These are phyloP conservation scores for Synodontis membranacea DNA, from an alignment of 2,113 vertebrate species.

Conservation along the genomic window DNA sequence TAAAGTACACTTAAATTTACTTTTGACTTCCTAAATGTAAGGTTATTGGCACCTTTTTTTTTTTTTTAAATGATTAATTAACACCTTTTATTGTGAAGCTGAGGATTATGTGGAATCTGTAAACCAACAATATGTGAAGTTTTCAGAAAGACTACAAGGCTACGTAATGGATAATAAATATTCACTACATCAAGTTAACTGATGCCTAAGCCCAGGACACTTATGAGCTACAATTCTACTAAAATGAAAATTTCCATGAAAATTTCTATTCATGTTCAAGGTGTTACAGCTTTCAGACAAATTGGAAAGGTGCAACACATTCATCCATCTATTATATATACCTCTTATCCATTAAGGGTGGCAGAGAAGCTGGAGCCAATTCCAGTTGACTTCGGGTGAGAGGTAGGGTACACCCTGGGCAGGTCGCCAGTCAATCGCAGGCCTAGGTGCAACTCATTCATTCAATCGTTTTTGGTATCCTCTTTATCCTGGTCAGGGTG, in stretches of 20 bases:
- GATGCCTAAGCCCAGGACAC: background rate
- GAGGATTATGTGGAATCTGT: background rate
- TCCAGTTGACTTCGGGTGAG: no score
- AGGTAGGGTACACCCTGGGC: no score
- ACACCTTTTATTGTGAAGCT: background rate
- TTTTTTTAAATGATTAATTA: background rate
- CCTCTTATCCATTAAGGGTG: no score
- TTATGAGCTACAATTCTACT: background rate
- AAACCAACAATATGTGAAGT: background rate
- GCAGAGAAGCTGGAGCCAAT: no score
- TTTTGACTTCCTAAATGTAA: background rate
- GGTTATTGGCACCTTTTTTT: background rate
- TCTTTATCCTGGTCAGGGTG: background rate
- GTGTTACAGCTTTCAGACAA: background rate
- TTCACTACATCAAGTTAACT: background rate
- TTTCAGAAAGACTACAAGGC: background rate
- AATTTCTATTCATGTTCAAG: background rate
- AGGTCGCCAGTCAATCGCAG: no score
- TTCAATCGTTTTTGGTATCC: no score
- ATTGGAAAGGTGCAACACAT: background rate
- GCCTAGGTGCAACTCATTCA: background rate
- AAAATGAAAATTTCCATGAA: background rate
- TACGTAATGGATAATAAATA: background rate
- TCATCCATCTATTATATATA: background rate
- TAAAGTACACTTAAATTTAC: no score